These are phyloP conservation scores for Thymelicus sylvestris DNA, from an alignment of 2,888 invertebrate species.

Conservation along the genomic window DNA sequence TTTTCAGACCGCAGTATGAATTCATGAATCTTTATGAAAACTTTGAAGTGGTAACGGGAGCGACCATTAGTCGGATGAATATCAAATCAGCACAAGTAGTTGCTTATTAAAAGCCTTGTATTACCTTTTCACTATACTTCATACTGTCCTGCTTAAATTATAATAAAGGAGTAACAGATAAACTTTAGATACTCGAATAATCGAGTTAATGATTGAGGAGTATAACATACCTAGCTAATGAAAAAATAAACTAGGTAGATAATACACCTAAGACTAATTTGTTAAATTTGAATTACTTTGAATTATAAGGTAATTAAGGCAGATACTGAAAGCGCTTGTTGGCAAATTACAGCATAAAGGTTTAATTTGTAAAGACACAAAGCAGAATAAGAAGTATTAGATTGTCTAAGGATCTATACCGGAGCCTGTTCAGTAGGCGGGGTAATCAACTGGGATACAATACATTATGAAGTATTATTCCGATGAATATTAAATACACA, in stretches of 20 bases:
- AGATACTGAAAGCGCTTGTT: not conserved
- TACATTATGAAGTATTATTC: not conserved
- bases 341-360: not conserved
- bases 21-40: slow-evolving; percentile 34
- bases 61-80: slow-evolving; percentile 35
- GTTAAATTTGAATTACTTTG: too few relatives aligned
- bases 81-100: slow-evolving; percentile 24
- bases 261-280: too few relatives aligned
- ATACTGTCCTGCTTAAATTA: not conserved
- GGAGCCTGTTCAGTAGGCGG: not conserved
- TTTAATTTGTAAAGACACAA: not conserved
- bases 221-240: too few relatives aligned
- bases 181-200: not conserved
- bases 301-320: too few relatives aligned
- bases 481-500: not conserved
- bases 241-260: too few relatives aligned
- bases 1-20: slow-evolving; percentile 10
- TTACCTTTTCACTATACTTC: slow-evolving; percentile 12
- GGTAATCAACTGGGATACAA: not conserved
- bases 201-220: too few relatives aligned
- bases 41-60: slow-evolving; percentile 25
- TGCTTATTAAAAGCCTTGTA: slow-evolving; percentile 32
- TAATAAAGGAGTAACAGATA: not conserved
- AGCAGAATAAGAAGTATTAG: not conserved
- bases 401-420: not conserved